Evolutionary conservation across 2,888 invertebrate species (phyloP).

Genomic region (Epistrophe grossulariae): DNA sequence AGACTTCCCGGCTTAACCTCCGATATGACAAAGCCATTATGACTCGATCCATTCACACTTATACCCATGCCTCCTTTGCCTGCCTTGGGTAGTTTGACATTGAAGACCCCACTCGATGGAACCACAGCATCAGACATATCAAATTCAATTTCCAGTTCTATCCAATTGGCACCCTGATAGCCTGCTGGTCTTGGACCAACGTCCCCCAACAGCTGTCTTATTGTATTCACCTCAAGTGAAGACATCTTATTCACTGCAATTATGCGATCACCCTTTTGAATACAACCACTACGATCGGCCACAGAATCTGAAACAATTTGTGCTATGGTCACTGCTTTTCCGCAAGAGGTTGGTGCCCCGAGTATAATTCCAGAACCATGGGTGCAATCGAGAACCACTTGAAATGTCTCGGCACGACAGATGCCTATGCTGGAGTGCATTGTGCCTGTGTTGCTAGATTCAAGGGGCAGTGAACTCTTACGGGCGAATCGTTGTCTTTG

Average conservation of each 20-base stretch:
- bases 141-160: constrained; percentile 93
- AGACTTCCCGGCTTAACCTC: constrained; percentile 95
- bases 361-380: constrained; percentile 83
- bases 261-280: constrained; percentile 92
- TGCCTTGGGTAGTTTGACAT: constrained; percentile 91
- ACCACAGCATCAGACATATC: constrained; percentile 96
- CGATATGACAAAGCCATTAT: constrained; percentile 90
- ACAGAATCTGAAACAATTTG: constrained; percentile 82
- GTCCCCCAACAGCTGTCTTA: constrained; percentile 84
- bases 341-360: constrained; percentile 80
- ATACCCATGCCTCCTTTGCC: constrained; percentile 93
- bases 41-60: constrained; percentile 90
- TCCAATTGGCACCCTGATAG: constrained; percentile 87
- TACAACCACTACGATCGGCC: constrained; percentile 88
- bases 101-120: constrained; percentile 95
- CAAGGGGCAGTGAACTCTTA: constrained; percentile 84
- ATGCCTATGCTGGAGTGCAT: constrained; percentile 80
- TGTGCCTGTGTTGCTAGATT: constrained; percentile 76
- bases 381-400: constrained; percentile 83
- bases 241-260: constrained; percentile 93
- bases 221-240: constrained; percentile 86
- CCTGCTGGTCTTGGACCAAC: constrained; percentile 76
- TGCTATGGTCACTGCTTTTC: constrained; percentile 81
- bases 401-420: constrained; percentile 83
- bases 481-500: constrained; percentile 84